Conservation (phyloP, 1,140 invertebrate genomes). For the Drosophila rhopaloa region DNA sequence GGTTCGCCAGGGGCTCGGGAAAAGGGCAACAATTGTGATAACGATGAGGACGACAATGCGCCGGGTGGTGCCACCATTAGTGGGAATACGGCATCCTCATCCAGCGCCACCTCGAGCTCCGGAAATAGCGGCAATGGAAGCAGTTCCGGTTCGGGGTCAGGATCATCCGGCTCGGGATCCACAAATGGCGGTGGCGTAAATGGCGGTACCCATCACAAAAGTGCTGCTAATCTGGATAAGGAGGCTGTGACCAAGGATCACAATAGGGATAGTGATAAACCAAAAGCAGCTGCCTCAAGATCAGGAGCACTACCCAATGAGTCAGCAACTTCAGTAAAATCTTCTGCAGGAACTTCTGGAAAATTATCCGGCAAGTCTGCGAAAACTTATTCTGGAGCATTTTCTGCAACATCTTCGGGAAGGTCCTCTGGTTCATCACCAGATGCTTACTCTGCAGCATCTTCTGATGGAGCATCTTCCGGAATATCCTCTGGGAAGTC, state of each 20-base stretch:
- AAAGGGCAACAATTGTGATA: constrained; percentile 80
- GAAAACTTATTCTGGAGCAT: neutral
- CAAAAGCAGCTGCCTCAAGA: constrained; percentile 8
- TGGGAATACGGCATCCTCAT: constrained; percentile 15
- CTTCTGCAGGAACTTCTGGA: neutral
- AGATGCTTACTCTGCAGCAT: neutral
- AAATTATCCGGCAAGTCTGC: constrained; percentile 10
- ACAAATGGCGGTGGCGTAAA: constrained; percentile 72
- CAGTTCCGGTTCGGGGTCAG: constrained; percentile 27
- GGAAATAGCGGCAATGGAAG: constrained; percentile 24
- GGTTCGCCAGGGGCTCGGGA: constrained; percentile 50
- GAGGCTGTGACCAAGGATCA: constrained; percentile 29
- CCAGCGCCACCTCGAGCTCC: constrained; percentile 2
- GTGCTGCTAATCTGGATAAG: constrained; percentile 23
- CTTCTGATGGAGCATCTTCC: constrained; percentile 5
- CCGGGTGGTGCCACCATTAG: constrained; percentile 53
- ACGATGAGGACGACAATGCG: constrained; percentile 76
- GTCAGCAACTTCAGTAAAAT: neutral
- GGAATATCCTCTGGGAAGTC: constrained; percentile 15
- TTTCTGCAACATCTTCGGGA: neutral
- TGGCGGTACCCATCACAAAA: constrained; percentile 60
- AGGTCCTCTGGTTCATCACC: constrained; percentile 4
- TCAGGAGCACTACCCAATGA: neutral
- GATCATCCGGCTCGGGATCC: constrained; percentile 27
- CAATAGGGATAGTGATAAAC: constrained; percentile 56